phyloP scores from a whole-genome alignment of 2,113 vertebrate genomes.

The Psammodynastes pulverulentus region DNA sequence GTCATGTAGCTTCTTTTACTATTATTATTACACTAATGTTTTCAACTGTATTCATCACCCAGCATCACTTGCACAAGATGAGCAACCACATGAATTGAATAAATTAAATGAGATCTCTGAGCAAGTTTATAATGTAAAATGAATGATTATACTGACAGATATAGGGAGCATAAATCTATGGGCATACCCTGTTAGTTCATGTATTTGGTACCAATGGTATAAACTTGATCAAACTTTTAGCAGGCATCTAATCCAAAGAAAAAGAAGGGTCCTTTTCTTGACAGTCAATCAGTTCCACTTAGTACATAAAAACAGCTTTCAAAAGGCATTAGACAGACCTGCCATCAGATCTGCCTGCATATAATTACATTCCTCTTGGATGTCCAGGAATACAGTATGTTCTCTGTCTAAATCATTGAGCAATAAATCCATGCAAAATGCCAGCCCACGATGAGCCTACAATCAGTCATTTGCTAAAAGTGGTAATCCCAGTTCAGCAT shows the following conservation, averaged over 20 bases:
- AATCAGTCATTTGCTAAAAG: conserved; percentile 12
- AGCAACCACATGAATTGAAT: neutral
- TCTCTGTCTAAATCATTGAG: neutral
- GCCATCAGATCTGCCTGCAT: neutral
- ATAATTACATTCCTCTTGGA: neutral
- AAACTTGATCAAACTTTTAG: neutral
- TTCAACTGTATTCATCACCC: neutral
- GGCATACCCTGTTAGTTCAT: neutral
- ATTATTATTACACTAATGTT: neutral
- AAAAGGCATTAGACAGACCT: neutral
- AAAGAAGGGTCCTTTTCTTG: neutral
- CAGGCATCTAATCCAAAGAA: neutral
- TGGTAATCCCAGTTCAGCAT: conserved; percentile 16
- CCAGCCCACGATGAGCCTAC: neutral
- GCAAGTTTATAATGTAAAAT: neutral
- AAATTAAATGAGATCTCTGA: neutral
- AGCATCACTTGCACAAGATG: neutral
- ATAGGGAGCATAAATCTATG: neutral
- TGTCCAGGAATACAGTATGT: neutral
- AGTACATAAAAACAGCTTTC: neutral
- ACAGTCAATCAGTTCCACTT: neutral
- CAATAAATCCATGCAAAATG: conserved; percentile 7
- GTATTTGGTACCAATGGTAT: neutral
- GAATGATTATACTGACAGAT: neutral
- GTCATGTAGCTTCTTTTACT: neutral